Base-by-base conservation (phyloP, 2,888 invertebrate genomes). In the Platycheirus rosarum region DNA sequence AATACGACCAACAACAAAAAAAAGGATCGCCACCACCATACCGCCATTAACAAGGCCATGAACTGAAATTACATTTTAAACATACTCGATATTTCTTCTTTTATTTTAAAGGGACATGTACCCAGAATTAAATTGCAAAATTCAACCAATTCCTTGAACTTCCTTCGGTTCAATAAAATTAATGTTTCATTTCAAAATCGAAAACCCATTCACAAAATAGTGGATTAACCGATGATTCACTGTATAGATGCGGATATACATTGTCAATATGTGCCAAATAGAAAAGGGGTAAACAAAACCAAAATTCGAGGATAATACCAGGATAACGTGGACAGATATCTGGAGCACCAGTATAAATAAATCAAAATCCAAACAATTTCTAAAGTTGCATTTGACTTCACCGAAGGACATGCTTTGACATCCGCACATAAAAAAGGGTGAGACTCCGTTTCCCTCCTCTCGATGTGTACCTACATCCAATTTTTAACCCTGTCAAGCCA, bases 321-420 rank as follows among this genome's bases (percentile, higher is more conserved):
- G 89, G 89, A 89, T 89, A 87, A 89, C 89, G 82, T 49, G 82
- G 82, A 62, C 82, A 82, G 82, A 76, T 82, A 82, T 86, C 66
- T 85, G 80, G 87, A 87, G 89, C 89, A 88, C 89, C 88, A 87
- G 88, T 87, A 60, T 60, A 89, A 90, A 90, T 89, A 89, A 89
- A 89, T 89, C 89, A 89, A 89, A 82, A 89, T 88, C 88, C 88
- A 86, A 86, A 89, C 89, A 88, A 89, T 89, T 89, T 88, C 88
- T 88, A 88, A 87, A 88, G 89, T 90, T 89, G 89, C 89, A 89
- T 89, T 89, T 89, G 89, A 89, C 89, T 89, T 89, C 87, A 86
- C 87, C 87, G 87, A 88, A 82, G 77, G 82, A 82, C 77, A 77
- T 77, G 77, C 82, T 77, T 82, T 82, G 77, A 82, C 82, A 82